Evolutionary conservation across 2,797 vertebrate genomes (phyloP), one percentile per base, ranked within the genome.

Genomic region (Xenentodon cancila): DNA sequence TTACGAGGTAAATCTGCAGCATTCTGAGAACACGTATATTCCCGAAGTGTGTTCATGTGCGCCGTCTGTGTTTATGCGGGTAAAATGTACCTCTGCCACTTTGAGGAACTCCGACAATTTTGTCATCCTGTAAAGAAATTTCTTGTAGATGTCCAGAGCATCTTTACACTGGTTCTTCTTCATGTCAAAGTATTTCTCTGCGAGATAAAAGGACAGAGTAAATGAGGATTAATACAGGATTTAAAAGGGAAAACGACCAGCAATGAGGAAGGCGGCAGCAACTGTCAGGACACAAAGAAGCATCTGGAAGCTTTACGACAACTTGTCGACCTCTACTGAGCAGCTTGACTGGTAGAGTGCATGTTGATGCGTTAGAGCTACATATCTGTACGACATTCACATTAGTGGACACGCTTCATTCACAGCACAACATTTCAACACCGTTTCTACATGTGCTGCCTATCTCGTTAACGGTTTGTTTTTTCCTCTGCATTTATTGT

Each of bases 121-220:
- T 56, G 94, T 95, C 95, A 95, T 97, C 86, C 95, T 94, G 92
- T 91, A 93, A 50, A 97, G 94, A 88, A 98, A 99, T 74, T 96
- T 97, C 91, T 96, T 97, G 90, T 98, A 98, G 90, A 97, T 97
- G 87, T 98, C 96, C 93, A 99, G 85, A 61, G 96, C 96, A 55
- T 98, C 96, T 92, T 96, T 96, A 90, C 96, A 98, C 84, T 99
- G 96, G 85, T 93, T 96, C 92, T 96, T 97, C 92, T 95, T 97
- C 96, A 98, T 96, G 92, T 96, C 94, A 86, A 98, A 98, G 84
- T 97, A 98, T 89, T 97, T 98, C 88, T 94, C 96, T 98, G 18
- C 1, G 12, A 22, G 15, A 40, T 40, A 22, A 50, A 4, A 49
- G 32, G 2, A 32, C 16, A 19, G 42, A 73, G 19, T 75, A 2